phyloP scores from a whole-genome alignment of 2,797 vertebrate species.

The Peromyscus attwateri region DNA sequence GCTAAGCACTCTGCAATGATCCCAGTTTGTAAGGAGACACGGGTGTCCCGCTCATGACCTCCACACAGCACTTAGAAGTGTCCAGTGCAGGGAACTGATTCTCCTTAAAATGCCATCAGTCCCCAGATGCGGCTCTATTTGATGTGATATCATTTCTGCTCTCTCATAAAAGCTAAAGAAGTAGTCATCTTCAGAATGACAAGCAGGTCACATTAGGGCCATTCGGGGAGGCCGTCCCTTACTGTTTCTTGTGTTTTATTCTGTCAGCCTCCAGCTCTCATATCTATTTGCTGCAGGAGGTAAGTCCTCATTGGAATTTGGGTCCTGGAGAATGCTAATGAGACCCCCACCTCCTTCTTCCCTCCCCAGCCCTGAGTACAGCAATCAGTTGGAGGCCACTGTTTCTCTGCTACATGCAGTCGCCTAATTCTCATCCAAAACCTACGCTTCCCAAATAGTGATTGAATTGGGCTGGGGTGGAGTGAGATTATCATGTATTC shows the following conservation, averaged over 20 bases:
- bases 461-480: neutral
- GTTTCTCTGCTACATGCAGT: neutral
- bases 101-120: neutral
- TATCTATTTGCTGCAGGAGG: neutral
- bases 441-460: neutral
- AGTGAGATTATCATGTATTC: neutral
- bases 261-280: neutral
- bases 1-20: neutral
- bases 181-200: neutral
- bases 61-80: neutral
- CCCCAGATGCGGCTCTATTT: neutral
- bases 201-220: neutral
- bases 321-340: neutral
- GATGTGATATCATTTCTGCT: slow-evolving; percentile 7
- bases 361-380: neutral
- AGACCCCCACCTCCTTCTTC: neutral
- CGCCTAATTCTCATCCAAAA: neutral
- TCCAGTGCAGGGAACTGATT: neutral
- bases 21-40: neutral
- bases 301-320: neutral
- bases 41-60: neutral
- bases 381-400: neutral
- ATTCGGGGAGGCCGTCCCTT: neutral
- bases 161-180: slow-evolving; percentile 39
- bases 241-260: neutral